These are phyloP conservation scores for Lasioglossum malachurum DNA, from an alignment of 2,888 invertebrate species.

Conservation along the genomic window DNA sequence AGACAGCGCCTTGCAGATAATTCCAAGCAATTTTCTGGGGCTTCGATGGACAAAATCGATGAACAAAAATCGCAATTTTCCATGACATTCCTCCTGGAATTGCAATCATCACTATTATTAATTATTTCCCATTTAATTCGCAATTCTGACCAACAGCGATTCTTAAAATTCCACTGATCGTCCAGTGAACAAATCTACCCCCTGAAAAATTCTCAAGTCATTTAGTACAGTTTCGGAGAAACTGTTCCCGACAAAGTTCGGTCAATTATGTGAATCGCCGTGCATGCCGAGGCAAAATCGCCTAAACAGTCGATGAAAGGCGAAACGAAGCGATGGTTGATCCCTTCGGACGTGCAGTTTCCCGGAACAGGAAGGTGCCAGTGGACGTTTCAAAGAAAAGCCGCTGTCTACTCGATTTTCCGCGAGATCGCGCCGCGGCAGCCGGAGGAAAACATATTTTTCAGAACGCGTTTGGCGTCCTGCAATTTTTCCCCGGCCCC, in stretches of 20 bases:
- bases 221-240: neutral
- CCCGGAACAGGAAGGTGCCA: neutral
- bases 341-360: constrained; percentile 21
- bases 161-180: neutral
- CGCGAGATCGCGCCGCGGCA: constrained; percentile 50
- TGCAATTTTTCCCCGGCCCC: constrained; percentile 45
- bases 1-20: neutral
- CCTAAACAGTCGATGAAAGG: constrained; percentile 12
- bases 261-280: neutral
- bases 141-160: too few species aligned
- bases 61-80: neutral
- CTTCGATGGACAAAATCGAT: neutral
- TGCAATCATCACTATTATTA: neutral
- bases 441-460: constrained; percentile 57
- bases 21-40: neutral
- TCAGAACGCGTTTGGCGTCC: constrained; percentile 51
- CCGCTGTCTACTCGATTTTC: constrained; percentile 61
- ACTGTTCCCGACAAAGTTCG: too few species aligned
- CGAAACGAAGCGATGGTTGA: constrained; percentile 38
- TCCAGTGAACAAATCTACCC: too few species aligned
- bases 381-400: constrained; percentile 51
- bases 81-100: neutral
- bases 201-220: neutral
- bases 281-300: neutral
- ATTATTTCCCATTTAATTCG: neutral